phyloP scores from a whole-genome alignment of 2,888 invertebrate genomes.

The Erebia aethiops region DNA sequence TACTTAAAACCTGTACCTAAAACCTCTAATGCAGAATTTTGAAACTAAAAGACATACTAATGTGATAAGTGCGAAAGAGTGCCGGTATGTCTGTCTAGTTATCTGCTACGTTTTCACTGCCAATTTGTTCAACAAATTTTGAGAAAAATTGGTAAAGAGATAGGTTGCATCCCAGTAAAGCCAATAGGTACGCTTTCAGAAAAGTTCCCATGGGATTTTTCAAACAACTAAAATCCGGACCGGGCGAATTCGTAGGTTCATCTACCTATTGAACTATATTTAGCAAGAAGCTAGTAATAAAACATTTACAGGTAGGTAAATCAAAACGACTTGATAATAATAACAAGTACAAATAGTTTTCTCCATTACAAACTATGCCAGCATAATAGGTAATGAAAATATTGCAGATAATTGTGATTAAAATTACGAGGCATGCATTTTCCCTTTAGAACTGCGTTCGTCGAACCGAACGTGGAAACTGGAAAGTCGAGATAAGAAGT shows the following conservation, averaged over 20 bases:
- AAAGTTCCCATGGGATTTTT: no score
- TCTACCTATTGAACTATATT: neutral
- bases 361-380: slow-evolving; percentile 3
- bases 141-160: no score
- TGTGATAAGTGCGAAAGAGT: no score
- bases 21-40: neutral
- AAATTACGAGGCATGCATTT: slow-evolving; percentile 54
- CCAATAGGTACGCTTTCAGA: no score
- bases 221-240: no score
- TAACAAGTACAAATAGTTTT: slow-evolving; percentile 15
- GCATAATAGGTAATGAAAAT: slow-evolving; percentile 16
- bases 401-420: slow-evolving; percentile 42
- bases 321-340: neutral
- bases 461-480: slow-evolving; percentile 66
- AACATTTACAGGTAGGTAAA: neutral
- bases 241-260: no score
- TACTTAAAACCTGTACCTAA: neutral
- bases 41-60: neutral
- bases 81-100: no score
- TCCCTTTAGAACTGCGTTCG: slow-evolving; percentile 63
- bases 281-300: neutral
- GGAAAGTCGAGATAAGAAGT: slow-evolving; percentile 67
- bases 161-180: no score
- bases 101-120: no score
- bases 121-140: no score